Evolutionary conservation across 2,888 invertebrate genomes (phyloP).

Genomic region (Saturnia japonica): DNA sequence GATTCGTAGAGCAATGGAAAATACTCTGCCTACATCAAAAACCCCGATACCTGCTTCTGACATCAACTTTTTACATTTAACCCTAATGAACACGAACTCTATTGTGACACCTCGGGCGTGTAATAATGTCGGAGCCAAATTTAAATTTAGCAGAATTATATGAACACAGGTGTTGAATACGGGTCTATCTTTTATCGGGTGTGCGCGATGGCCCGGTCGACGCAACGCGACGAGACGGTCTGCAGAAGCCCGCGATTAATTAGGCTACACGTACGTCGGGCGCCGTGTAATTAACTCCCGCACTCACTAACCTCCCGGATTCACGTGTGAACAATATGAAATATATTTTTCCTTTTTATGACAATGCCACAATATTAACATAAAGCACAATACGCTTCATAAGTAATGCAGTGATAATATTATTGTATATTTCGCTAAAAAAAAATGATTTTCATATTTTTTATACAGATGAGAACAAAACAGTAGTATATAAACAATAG

Average conservation of each 20-base stretch:
- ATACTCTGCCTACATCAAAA: not conserved
- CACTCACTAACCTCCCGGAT: slow-evolving; percentile 43
- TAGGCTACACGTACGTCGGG: slow-evolving; percentile 52
- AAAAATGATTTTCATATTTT: too few species aligned
- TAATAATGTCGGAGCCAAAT: slow-evolving; percentile 44
- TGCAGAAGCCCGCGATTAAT: slow-evolving; percentile 51
- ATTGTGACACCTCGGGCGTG: slow-evolving; percentile 31
- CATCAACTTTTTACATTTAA: slow-evolving; percentile 32
- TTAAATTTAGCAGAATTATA: slow-evolving; percentile 52
- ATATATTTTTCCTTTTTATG: slow-evolving; percentile 29
- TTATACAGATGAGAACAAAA: too few species aligned
- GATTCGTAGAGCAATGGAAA: not conserved
- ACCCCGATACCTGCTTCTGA: not conserved
- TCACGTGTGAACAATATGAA: slow-evolving; percentile 34
- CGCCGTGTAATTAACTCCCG: slow-evolving; percentile 53
- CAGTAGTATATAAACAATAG: too few species aligned
- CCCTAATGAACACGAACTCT: slow-evolving; percentile 31
- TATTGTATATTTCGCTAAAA: too few species aligned
- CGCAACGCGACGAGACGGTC: slow-evolving; percentile 34
- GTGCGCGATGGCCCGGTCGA: slow-evolving; percentile 33
- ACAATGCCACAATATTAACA: not conserved
- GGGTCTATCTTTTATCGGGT: slow-evolving; percentile 46
- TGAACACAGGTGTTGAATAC: slow-evolving; percentile 56
- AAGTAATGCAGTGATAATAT: too few species aligned
- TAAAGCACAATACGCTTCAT: not conserved